These are phyloP conservation scores for Pheosia gnoma DNA, from an alignment of 2,888 invertebrate species.

Conservation along the genomic window DNA sequence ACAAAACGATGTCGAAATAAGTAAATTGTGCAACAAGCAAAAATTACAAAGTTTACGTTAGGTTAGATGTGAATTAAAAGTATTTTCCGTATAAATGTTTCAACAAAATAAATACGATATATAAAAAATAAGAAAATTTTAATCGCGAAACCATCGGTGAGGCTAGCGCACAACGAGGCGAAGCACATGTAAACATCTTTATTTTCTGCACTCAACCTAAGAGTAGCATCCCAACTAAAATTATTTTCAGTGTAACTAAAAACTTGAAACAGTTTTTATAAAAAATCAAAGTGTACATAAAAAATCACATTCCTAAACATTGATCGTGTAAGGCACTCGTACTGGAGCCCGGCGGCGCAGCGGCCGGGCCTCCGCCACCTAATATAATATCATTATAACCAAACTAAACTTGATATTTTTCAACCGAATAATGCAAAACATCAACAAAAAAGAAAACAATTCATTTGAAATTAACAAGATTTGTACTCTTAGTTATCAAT, in stretches of 20 bases:
- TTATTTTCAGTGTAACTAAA: conserved; percentile 26
- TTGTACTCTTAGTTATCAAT: conserved; percentile 47
- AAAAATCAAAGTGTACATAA: conserved; percentile 21
- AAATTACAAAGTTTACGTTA: conserved; percentile 51
- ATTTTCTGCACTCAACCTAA: conserved; percentile 36
- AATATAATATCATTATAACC: conserved; percentile 5
- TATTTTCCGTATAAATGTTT: conserved; percentile 49
- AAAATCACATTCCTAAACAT: conserved; percentile 35
- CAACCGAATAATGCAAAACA: conserved; percentile 16
- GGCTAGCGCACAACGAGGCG: conserved; percentile 28
- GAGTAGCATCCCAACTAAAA: conserved; percentile 29
- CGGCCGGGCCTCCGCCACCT: conserved; percentile 13
- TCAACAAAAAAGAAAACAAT: conserved; percentile 16
- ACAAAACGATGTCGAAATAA: conserved; percentile 61
- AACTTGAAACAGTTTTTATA: conserved; percentile 27
- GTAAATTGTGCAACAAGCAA: conserved; percentile 71
- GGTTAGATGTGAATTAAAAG: conserved; percentile 36
- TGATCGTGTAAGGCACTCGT: conserved; percentile 61
- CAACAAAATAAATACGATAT: conserved; percentile 43
- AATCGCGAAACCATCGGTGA: conserved; percentile 28
- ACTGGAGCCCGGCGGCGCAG: conserved; percentile 34
- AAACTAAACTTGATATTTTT: conserved; percentile 13
- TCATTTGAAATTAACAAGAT: conserved; percentile 29
- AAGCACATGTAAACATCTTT: conserved; percentile 21
- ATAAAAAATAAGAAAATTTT: conserved; percentile 35